phyloP scores from a whole-genome alignment of 2,888 invertebrate genomes.

The Adelognathus sp. region DNA sequence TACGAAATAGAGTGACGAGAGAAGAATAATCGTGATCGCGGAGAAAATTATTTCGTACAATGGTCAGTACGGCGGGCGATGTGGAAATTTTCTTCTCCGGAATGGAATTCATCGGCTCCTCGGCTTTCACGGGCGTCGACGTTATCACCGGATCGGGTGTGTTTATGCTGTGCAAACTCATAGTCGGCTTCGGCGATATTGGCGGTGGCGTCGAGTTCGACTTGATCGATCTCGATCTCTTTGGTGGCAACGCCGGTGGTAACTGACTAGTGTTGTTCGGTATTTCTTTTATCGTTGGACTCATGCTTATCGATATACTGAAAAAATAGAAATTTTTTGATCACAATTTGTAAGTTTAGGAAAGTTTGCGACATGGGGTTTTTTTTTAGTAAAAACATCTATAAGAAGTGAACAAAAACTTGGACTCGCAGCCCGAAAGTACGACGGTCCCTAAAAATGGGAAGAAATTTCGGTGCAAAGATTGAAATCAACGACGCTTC shows the following conservation, averaged over 20 bases:
- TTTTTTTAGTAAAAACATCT: neutral
- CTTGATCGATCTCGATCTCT: slow-evolving; percentile 82
- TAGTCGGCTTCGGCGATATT: slow-evolving; percentile 76
- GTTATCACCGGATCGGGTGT: slow-evolving; percentile 71
- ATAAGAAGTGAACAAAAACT: neutral
- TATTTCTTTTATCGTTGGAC: slow-evolving; percentile 74
- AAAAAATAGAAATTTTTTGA: slow-evolving; percentile 36
- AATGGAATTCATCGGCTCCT: slow-evolving; percentile 61
- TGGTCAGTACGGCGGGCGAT: slow-evolving; percentile 69
- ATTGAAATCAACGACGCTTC: too few relatives aligned
- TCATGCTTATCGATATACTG: slow-evolving; percentile 75
- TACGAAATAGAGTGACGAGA: neutral
- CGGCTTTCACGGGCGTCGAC: slow-evolving; percentile 74
- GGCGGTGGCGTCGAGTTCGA: slow-evolving; percentile 74
- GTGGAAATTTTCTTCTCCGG: slow-evolving; percentile 71
- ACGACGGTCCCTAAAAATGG: too few relatives aligned
- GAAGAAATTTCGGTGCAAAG: too few relatives aligned
- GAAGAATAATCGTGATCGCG: neutral
- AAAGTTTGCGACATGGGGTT: neutral
- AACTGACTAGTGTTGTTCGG: slow-evolving; percentile 76
- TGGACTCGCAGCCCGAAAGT: too few relatives aligned
- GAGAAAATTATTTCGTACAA: slow-evolving; percentile 63
- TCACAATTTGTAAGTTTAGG: neutral
- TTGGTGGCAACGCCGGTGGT: slow-evolving; percentile 86
- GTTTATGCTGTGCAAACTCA: slow-evolving; percentile 80